Evolutionary conservation across 2,797 vertebrate genomes (phyloP).

Genomic region (Phylloscopus collybita): DNA sequence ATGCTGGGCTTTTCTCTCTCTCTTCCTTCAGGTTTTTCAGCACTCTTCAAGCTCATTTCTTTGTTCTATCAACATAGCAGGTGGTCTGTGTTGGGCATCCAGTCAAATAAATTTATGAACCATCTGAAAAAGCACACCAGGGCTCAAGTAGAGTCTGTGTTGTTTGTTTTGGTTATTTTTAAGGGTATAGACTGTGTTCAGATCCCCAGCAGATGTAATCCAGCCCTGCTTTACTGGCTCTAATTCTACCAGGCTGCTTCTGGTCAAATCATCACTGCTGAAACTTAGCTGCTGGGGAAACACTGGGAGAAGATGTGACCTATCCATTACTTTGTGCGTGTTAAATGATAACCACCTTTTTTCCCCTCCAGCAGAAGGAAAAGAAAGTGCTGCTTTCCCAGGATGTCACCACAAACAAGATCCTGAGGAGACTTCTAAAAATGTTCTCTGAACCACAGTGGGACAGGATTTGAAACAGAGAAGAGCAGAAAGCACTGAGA

Average conservation of each 20-base stretch:
- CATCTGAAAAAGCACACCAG: background rate
- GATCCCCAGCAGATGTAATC: background rate
- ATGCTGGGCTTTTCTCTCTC: background rate
- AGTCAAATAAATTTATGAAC: conserved; percentile 15
- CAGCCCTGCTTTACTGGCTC: background rate
- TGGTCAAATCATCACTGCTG: background rate
- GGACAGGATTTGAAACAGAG: background rate
- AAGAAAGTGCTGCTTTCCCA: background rate
- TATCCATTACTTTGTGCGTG: background rate
- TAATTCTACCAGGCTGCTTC: background rate
- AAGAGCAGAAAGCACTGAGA: background rate
- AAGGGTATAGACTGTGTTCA: background rate
- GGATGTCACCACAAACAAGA: background rate
- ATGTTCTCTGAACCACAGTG: background rate
- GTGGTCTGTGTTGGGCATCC: background rate
- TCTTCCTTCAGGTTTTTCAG: background rate
- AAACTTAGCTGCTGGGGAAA: background rate
- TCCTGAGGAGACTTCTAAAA: background rate
- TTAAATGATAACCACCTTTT: background rate
- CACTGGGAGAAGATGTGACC: background rate
- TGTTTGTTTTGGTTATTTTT: background rate
- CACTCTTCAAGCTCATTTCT: background rate
- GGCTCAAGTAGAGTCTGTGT: background rate
- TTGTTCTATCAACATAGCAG: background rate
- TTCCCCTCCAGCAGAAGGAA: background rate